These are phyloP conservation scores for Lordiphosa collinella DNA, from an alignment of 1,140 invertebrate species.

Conservation along the genomic window DNA sequence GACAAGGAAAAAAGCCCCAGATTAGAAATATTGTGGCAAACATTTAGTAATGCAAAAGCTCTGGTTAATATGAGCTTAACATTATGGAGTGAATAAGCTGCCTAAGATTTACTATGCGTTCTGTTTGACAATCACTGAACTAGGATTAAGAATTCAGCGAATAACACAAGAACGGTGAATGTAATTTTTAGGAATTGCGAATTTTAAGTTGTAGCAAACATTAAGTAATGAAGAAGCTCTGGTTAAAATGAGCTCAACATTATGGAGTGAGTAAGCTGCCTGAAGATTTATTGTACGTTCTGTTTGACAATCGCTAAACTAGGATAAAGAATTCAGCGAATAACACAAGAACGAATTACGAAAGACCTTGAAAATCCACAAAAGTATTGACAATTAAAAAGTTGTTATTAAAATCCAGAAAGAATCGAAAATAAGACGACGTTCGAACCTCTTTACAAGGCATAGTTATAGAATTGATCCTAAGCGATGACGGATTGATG, in stretches of 20 bases:
- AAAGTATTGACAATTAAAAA: no score
- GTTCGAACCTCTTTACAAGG: no score
- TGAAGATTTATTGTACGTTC: constrained; percentile 19
- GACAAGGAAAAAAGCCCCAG: no score
- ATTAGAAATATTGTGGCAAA: constrained; percentile 2
- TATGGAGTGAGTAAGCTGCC: constrained; percentile 5
- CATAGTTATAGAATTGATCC: no score
- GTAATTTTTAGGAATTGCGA: background rate
- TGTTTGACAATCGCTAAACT: constrained; percentile 24
- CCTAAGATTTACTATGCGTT: constrained; percentile 16
- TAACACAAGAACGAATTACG: constrained; percentile 20
- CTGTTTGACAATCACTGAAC: constrained; percentile 27
- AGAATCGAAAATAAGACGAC: no score
- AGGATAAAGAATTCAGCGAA: constrained; percentile 2
- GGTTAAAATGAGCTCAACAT: constrained; percentile 1
- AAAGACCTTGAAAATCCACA: background rate
- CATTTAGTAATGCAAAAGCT: constrained; percentile 6
- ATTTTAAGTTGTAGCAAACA: background rate
- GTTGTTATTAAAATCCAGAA: no score
- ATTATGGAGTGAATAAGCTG: constrained; percentile 11
- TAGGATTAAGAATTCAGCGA: background rate
- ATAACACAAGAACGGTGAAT: constrained; percentile 22
- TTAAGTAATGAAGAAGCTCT: constrained; percentile 9
- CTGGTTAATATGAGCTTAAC: background rate
- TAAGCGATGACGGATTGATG: no score